These are phyloP conservation scores for Lucifuga dentata DNA, from an alignment of 2,113 vertebrate species.

Conservation along the genomic window DNA sequence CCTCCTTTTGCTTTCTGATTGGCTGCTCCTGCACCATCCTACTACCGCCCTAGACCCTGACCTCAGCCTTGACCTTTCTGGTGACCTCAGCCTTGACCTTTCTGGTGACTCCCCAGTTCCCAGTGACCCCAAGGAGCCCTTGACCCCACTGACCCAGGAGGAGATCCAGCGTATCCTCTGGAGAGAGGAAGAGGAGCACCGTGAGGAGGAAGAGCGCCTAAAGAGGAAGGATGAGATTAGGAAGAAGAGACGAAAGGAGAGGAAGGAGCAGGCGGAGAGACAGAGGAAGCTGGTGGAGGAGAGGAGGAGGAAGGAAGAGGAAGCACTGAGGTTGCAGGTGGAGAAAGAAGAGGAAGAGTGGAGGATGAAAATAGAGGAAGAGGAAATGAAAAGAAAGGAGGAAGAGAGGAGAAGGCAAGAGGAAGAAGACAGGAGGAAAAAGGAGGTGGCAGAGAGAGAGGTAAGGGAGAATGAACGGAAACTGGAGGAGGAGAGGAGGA, in stretches of 20 bases:
- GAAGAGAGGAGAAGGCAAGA: slow-evolving; percentile 36
- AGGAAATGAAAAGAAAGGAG: slow-evolving; percentile 44
- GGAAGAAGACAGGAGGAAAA: slow-evolving; percentile 49
- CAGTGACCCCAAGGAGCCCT: slow-evolving; percentile 62
- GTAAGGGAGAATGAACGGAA: slow-evolving; percentile 40
- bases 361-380: slow-evolving; percentile 50
- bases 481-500: slow-evolving; percentile 52
- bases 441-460: slow-evolving; percentile 38
- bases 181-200: slow-evolving; percentile 69
- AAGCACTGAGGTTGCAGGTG: slow-evolving; percentile 58
- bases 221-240: slow-evolving; percentile 69
- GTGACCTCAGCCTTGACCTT: slow-evolving; percentile 86
- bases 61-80: slow-evolving; percentile 86
- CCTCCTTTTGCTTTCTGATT: slow-evolving; percentile 40
- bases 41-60: slow-evolving; percentile 66
- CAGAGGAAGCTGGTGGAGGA: slow-evolving; percentile 64
- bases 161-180: slow-evolving; percentile 70
- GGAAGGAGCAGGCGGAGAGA: slow-evolving; percentile 71
- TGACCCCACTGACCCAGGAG: slow-evolving; percentile 49
- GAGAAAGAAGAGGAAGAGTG: slow-evolving; percentile 53
- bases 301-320: slow-evolving; percentile 66
- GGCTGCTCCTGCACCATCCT: slow-evolving; percentile 48
- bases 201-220: slow-evolving; percentile 64
- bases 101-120: slow-evolving; percentile 90
- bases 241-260: slow-evolving; percentile 72